Evolutionary conservation across 2,888 invertebrate species (phyloP), one percentile per base, ranked within the genome.

Genomic region (Caenorhabditis becei): DNA sequence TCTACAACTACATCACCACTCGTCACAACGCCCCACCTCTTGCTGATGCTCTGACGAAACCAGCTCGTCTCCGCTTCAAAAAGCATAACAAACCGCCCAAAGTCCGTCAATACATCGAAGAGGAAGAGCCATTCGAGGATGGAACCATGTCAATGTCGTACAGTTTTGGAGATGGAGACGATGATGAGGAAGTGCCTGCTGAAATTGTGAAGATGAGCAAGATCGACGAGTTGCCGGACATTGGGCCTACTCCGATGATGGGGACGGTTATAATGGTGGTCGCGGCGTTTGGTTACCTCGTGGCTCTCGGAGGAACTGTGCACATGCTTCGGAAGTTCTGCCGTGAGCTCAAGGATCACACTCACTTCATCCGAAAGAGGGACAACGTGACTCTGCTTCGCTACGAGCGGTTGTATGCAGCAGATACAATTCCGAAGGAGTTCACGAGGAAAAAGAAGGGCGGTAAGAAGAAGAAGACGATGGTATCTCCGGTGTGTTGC

Each of bases 1-100:
- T 74, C 8, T 74, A 49, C 66, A 74, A 74, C 66, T 74, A 74
- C 44, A 66, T 74, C 26, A 66, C 74, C 2, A 41, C 35, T 7
- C 35, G 35, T 11, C 53, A 59, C 37, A 26, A 51, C 18, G 58
- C 74, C 20, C 65, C 74, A 1, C 35, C 74, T 14, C 49, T 72
- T 8, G 74, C 54, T 0, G 74, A 74, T 49, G 74, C 66, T 49
- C 49, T 74, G 20, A 16, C 37, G 11, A 66, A 11, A 20, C 20
- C 47, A 1, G 51, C 74, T 26, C 24, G 26, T 8, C 47, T 24
- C n/a, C 24, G 11, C n/a, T 14, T 23, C 10, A 23, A 11, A 23
- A 37, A 37, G 4, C 41, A 59, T 20, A 11, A 11, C 14, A n/a
- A 24, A 11, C 14, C 32, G 24, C 37, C 20, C 14, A 1, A 7